phyloP scores from a whole-genome alignment of 2,888 invertebrate species.

The Ceriagrion tenellum region DNA sequence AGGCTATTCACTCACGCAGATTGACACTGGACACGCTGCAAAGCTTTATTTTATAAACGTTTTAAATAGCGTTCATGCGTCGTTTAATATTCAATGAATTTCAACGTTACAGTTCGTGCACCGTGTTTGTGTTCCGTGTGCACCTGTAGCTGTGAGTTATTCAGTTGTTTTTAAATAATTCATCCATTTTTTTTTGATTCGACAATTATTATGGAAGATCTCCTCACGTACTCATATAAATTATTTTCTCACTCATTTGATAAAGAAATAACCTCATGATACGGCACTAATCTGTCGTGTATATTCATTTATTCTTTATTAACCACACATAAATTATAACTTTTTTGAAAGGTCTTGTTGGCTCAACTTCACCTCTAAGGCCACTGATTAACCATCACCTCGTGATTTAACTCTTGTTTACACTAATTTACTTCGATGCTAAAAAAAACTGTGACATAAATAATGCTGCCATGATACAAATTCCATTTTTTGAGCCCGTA shows the following conservation, averaged over 20 bases:
- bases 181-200: background rate
- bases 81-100: background rate
- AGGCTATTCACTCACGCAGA: background rate
- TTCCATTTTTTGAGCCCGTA: background rate
- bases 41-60: background rate
- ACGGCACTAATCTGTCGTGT: no score
- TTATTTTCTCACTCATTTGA: background rate
- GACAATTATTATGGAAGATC: background rate
- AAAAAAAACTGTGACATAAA: slow-evolving; percentile 13
- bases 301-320: background rate
- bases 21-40: background rate
- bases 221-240: background rate
- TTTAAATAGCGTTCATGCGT: background rate
- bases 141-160: background rate
- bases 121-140: no score
- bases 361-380: background rate
- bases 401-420: background rate
- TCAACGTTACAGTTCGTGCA: background rate
- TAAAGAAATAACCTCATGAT: background rate
- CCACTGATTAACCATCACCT: background rate
- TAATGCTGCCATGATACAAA: slow-evolving; percentile 28
- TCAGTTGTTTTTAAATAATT: background rate
- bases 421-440: background rate
- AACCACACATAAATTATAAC: background rate
- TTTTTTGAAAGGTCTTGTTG: background rate